Base-by-base conservation (phyloP, 2,113 vertebrate species). In the Nerophis ophidion region DNA sequence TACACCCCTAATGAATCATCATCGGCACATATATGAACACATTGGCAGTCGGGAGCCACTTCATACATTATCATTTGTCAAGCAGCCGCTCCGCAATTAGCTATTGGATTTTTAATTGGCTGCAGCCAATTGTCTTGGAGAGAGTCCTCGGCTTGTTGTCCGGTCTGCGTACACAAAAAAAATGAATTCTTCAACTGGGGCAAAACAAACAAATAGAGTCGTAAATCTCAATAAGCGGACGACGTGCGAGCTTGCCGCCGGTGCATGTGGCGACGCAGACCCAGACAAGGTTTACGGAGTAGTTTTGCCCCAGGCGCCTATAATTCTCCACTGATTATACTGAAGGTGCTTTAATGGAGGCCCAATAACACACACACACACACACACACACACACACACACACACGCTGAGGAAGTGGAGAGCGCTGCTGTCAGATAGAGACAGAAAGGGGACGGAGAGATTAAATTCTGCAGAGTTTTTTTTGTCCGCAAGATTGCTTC, bases 401-500 rank as follows among this genome's bases (percentile, higher is more conserved):
- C 61, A 47, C 60, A 42, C 4, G 70, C 14, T 33, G 60, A 65
- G 36, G 63, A 64, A 68, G 74, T 55, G 60, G 56, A 71, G 72
- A 75, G 72, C 54, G 9, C 14, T 45, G 66, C 84, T 88, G 86
- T 88, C 81, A 72, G 74, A 80, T 34, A 40, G 75, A 86, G 87
- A 90, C 85, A 82, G 84, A 86, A 86, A 78, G 77, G 84, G 84
- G 80, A 88, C 81, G 56, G 72, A 85, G 82, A 88, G 88, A 89
- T 90, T 89, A 86, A 85, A 90, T 89, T 89, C 87, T 86, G 82
- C 75, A 65, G 69, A 77, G 80, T 82, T 79, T 78, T 84, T 90
- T 86, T 87, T 87, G 85, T 86, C 81, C 81, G 77, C 59, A 57
- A 89, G 88, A 90, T 90, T 90, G 85, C 83, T 87, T 89, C 84